Conservation (phyloP, 2,113 vertebrate species). For the Tympanuchus pallidicinctus region DNA sequence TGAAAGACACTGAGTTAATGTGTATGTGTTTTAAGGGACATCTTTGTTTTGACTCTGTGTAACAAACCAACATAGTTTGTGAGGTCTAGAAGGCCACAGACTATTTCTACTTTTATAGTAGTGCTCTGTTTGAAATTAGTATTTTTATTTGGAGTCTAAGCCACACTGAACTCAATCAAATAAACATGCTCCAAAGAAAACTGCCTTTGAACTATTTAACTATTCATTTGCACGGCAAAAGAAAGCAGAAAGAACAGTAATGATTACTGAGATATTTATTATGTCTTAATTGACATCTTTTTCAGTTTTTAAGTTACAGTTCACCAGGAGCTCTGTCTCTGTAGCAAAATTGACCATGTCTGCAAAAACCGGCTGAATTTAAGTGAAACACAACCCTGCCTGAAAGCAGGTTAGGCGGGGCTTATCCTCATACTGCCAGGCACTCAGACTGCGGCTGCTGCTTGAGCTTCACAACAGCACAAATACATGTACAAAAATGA, state of each 20-base stretch:
- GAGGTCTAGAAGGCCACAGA: constrained; percentile 53
- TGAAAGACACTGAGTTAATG: constrained; percentile 39
- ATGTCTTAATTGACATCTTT: neutral
- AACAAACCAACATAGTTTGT: constrained; percentile 30
- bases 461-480: constrained; percentile 11
- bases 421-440: neutral
- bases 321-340: neutral
- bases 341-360: neutral
- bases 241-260: neutral
- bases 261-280: neutral
- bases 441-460: neutral
- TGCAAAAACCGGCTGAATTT: constrained; percentile 8
- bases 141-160: constrained; percentile 55
- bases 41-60: constrained; percentile 39
- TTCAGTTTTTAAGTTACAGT: neutral
- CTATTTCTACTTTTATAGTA: constrained; percentile 38
- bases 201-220: constrained; percentile 56
- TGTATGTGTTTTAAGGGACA: constrained; percentile 7
- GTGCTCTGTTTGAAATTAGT: constrained; percentile 52
- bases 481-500: neutral
- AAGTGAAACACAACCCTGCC: neutral
- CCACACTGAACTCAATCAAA: constrained; percentile 54
- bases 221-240: neutral
- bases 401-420: constrained; percentile 24
- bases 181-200: constrained; percentile 52